Conservation (phyloP, 2,113 vertebrate genomes). For the Halichoeres trimaculatus region DNA sequence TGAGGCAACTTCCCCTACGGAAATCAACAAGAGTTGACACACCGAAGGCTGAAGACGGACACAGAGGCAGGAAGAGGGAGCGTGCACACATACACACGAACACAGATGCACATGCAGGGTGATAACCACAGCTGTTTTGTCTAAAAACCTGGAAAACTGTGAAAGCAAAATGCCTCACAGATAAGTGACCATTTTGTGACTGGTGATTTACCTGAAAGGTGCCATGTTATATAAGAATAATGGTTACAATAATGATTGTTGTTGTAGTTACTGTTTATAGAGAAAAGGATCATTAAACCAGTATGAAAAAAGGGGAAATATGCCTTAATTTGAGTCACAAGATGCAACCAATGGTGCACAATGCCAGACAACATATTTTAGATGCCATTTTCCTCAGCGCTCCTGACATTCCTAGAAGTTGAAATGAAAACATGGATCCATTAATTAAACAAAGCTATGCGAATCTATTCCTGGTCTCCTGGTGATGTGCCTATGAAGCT, state of each 20-base stretch:
- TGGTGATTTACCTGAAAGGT: no score
- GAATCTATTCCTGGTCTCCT: slow-evolving; percentile 19
- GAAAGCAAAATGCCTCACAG: not conserved
- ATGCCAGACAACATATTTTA: not conserved
- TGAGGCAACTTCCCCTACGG: slow-evolving; percentile 80
- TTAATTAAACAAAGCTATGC: not conserved
- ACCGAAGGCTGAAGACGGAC: slow-evolving; percentile 57
- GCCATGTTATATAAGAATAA: no score
- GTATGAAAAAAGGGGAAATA: no score
- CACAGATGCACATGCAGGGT: slow-evolving; percentile 32
- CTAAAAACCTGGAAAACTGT: not conserved
- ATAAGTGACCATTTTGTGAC: not conserved
- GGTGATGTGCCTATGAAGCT: not conserved
- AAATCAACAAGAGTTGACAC: slow-evolving; percentile 77
- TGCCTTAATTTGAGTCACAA: no score
- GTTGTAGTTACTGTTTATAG: no score
- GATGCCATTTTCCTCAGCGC: not conserved
- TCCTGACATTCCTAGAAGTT: not conserved
- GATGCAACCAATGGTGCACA: not conserved
- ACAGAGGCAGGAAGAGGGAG: slow-evolving; percentile 70
- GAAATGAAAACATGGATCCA: slow-evolving; percentile 9
- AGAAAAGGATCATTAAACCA: no score
- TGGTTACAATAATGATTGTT: no score
- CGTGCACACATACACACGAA: no score
- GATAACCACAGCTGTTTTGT: slow-evolving; percentile 14